phyloP scores from a whole-genome alignment of 2,113 vertebrate species.

The Hydrolagus affinis region DNA sequence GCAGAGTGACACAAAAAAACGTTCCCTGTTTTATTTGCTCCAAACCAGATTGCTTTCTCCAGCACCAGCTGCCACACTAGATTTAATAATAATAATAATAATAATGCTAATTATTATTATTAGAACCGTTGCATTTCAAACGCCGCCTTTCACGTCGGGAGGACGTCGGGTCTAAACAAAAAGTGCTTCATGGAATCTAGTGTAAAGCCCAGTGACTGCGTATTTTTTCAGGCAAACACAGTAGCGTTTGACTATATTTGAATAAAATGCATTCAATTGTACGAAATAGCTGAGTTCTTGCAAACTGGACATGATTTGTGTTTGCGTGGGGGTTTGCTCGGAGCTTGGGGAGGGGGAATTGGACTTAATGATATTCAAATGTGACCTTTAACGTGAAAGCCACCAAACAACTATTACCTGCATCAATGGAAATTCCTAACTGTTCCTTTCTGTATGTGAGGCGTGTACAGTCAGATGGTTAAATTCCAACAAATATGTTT shows the following conservation, averaged over 20 bases:
- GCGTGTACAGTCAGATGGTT: slow-evolving; percentile 10
- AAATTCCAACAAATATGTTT: slow-evolving; percentile 26
- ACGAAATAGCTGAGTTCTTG: neutral
- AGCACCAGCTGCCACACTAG: neutral
- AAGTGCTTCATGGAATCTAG: no score
- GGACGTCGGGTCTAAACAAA: no score
- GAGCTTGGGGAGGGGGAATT: neutral
- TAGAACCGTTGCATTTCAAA: no score
- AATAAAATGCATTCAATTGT: neutral
- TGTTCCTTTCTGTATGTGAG: slow-evolving; percentile 6
- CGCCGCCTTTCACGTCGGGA: no score
- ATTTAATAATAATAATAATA: no score
- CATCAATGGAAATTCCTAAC: slow-evolving; percentile 13
- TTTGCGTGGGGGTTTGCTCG: neutral
- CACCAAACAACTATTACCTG: no score
- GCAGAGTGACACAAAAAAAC: neutral
- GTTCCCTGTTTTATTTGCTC: neutral
- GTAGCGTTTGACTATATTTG: neutral
- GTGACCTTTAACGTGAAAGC: slow-evolving; percentile 17
- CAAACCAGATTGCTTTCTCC: neutral
- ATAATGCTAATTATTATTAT: no score
- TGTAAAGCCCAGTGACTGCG: no score
- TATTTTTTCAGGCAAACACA: no score
- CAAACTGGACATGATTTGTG: neutral
- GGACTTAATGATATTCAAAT: slow-evolving; percentile 24